These are phyloP conservation scores for Amyelois transitella DNA, from an alignment of 1,140 invertebrate species.

Conservation along the genomic window DNA sequence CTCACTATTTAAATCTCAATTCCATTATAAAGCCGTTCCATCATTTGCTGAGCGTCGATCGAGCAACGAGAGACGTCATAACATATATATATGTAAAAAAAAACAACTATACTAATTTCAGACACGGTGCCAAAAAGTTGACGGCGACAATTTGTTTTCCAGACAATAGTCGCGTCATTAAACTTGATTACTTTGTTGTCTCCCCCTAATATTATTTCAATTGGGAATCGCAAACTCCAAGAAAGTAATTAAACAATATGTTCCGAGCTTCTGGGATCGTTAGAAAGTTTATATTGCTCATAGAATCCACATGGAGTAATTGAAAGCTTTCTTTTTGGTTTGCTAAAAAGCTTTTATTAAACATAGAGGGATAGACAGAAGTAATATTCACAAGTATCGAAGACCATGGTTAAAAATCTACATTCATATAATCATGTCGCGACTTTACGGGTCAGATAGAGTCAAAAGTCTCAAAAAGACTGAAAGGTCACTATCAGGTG, in stretches of 20 bases:
- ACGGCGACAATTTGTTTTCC: not conserved
- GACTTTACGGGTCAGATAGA: no score
- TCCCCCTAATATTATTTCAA: not conserved
- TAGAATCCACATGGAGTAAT: not conserved
- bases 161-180: not conserved
- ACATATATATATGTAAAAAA: no score
- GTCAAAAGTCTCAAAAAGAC: no score
- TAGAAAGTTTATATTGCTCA: not conserved
- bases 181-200: not conserved
- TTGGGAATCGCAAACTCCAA: not conserved
- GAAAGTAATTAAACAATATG: not conserved
- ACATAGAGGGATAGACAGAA: no score
- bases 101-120: no score
- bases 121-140: not conserved
- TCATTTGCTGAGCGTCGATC: no score
- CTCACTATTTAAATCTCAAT: no score
- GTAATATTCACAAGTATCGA: not conserved
- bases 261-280: not conserved
- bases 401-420: not conserved
- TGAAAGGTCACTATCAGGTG: no score
- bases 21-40: no score
- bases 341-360: no score
- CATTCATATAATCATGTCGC: no score
- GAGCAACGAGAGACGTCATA: no score
- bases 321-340: not conserved